Evolutionary conservation across 2,888 invertebrate species (phyloP).

Genomic region (Latrodectus hesperus): DNA sequence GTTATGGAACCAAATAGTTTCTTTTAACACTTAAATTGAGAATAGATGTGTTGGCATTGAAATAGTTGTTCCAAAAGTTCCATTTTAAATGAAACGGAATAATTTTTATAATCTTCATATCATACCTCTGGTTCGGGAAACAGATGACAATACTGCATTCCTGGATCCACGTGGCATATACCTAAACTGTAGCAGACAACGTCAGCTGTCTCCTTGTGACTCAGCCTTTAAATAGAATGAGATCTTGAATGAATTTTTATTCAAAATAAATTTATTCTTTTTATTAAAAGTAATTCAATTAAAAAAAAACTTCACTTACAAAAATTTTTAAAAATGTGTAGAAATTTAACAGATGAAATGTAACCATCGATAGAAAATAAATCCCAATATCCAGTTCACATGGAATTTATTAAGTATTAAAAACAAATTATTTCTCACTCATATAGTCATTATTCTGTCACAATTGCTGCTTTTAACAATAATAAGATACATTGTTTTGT

Average conservation of each 20-base stretch:
- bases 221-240: slow-evolving; percentile 35
- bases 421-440: neutral
- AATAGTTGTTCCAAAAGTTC: too few species aligned
- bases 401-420: too few species aligned
- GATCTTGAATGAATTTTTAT: neutral
- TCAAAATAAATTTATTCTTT: neutral
- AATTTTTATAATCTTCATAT: too few species aligned
- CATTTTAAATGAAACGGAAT: too few species aligned
- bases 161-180: slow-evolving; percentile 62
- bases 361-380: too few species aligned
- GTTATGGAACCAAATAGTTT: too few species aligned
- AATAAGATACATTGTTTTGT: neutral
- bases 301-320: neutral
- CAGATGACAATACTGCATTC: slow-evolving; percentile 59
- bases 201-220: slow-evolving; percentile 52
- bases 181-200: slow-evolving; percentile 69
- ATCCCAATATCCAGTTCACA: too few species aligned
- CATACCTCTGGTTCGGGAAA: slow-evolving; percentile 62
- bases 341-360: neutral
- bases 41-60: too few species aligned
- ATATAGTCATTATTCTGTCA: neutral
- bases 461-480: neutral
- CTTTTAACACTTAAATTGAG: too few species aligned
- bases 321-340: neutral
- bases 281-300: neutral